A percentile compares a stretch with the other conserved stretches of the same genome.
These are phyloP conservation scores for Schizaphis graminum DNA, from an alignment of 2,888 invertebrate species.

Conservation along the genomic window DNA sequence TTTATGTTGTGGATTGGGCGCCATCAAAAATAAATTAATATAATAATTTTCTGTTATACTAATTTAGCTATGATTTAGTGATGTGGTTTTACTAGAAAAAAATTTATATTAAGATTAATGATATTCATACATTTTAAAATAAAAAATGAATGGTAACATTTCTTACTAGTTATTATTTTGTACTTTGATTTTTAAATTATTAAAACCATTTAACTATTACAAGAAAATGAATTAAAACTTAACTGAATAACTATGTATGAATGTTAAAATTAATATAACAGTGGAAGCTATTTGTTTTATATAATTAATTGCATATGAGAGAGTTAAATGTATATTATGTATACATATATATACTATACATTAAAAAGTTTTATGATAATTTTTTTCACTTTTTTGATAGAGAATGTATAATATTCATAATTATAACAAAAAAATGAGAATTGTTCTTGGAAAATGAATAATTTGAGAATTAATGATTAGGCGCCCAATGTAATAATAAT, in stretches of 20 bases:
- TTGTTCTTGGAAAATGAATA: not conserved
- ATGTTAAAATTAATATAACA: not conserved
- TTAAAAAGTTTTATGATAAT: conserved; percentile 7
- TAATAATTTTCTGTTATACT: not conserved
- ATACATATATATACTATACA: not conserved
- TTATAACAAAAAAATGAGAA: not conserved
- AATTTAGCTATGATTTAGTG: not conserved
- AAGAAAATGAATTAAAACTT: not conserved
- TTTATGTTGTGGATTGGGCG: conserved; percentile 23
- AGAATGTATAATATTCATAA: not conserved
- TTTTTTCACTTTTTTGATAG: not conserved
- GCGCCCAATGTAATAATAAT: conserved; percentile 39
- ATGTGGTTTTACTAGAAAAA: not conserved
- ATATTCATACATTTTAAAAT: conserved; percentile 21
- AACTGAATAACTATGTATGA: not conserved
- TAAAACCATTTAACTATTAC: not conserved
- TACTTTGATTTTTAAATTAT: not conserved
- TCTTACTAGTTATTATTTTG: not conserved
- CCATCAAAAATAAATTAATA: not conserved
- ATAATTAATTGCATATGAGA: not conserved
- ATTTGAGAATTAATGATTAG: not conserved
- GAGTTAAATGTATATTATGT: not conserved
- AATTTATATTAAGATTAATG: not conserved
- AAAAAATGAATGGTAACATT: conserved; percentile 40
- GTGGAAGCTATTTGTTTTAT: not conserved